These are phyloP conservation scores for Adelges cooleyi DNA, from an alignment of 1,140 invertebrate genomes.

Conservation along the genomic window DNA sequence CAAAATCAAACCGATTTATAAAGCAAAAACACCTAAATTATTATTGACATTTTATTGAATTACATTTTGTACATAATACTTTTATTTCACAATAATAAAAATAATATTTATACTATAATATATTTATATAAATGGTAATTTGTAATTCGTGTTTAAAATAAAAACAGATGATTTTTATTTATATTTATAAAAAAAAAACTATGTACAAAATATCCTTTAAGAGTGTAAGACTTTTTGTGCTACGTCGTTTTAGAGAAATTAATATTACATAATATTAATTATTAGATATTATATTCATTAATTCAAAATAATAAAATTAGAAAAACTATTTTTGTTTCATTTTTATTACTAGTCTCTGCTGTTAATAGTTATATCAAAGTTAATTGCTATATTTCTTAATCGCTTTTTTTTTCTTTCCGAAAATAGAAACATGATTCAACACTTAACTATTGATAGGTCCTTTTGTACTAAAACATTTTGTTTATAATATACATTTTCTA, in stretches of 20 bases:
- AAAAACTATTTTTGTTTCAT: too few relatives aligned
- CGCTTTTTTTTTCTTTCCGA: too few relatives aligned
- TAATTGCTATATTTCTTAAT: too few relatives aligned
- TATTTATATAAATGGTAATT: not conserved
- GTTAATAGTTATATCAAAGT: too few relatives aligned
- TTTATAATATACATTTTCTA: too few relatives aligned
- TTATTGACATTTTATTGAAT: constrained; percentile 1
- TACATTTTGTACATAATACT: constrained; percentile 16
- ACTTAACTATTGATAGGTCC: too few relatives aligned
- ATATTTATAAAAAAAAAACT: too few relatives aligned
- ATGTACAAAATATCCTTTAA: constrained; percentile 7
- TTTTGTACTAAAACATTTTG: too few relatives aligned
- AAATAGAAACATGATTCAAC: too few relatives aligned
- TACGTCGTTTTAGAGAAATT: not conserved
- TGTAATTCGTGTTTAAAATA: not conserved
- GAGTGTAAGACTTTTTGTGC: not conserved
- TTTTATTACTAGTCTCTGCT: too few relatives aligned
- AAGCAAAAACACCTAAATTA: not conserved
- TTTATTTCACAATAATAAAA: not conserved
- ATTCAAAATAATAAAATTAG: too few relatives aligned
- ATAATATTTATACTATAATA: not conserved
- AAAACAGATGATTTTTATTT: not conserved
- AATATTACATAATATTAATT: not conserved
- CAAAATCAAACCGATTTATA: not conserved
- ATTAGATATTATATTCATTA: not conserved